A percentile compares a stretch with the other conserved stretches of the same genome.
These are phyloP conservation scores for Pituophis catenifer DNA, from an alignment of 2,113 vertebrate genomes.

Conservation along the genomic window DNA sequence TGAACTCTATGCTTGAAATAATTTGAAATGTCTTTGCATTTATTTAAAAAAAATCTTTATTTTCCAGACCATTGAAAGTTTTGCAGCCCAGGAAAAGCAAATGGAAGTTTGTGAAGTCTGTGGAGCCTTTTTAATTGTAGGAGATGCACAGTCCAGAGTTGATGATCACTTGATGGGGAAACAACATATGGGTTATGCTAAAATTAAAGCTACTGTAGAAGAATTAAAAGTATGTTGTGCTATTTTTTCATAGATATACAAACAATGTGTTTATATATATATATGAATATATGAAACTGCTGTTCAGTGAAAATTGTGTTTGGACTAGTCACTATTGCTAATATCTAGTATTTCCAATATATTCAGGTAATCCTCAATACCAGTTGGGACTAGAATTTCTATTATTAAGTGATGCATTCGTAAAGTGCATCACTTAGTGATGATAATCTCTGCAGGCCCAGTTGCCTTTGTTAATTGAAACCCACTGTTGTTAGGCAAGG, in stretches of 20 bases:
- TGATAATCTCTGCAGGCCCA: neutral
- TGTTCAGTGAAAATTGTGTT: neutral
- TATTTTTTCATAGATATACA: neutral
- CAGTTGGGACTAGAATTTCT: neutral
- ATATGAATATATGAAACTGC: neutral
- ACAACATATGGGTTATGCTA: constrained; percentile 99
- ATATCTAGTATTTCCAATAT: neutral
- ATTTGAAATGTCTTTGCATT: neutral
- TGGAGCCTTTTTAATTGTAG: constrained; percentile 97
- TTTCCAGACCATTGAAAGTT: constrained; percentile 94
- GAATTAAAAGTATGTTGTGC: constrained; percentile 88
- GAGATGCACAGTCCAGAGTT: constrained; percentile 95
- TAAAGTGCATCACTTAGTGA: neutral
- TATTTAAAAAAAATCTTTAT: constrained; percentile 3
- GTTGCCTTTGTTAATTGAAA: neutral
- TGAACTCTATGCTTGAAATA: neutral
- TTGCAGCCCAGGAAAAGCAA: constrained; percentile 98
- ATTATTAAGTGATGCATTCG: neutral
- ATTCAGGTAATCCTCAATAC: neutral
- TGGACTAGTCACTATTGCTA: neutral
- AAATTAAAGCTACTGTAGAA: constrained; percentile 98
- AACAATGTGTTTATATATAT: neutral
- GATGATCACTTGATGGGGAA: constrained; percentile 99
- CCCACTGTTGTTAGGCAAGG: neutral
- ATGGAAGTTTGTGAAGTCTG: constrained; percentile 99